Evolutionary conservation across 2,113 vertebrate genomes (phyloP).

Genomic region (Amphilophus citrinellus): DNA sequence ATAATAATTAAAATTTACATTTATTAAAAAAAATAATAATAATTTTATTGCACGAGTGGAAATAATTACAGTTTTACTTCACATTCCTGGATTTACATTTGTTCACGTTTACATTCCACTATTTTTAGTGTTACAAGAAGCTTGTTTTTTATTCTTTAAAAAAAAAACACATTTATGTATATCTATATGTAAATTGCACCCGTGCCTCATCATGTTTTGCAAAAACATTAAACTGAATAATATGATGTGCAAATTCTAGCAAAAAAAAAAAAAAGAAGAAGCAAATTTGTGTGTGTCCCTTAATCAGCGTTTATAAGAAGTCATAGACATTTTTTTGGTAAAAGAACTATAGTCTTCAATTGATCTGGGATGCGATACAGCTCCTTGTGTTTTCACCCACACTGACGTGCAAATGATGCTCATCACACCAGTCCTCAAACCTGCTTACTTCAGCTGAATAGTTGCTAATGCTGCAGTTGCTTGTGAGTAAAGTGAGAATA

Average conservation of each 20-base stretch:
- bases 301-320: not conserved
- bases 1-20: no score
- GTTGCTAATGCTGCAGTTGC: slow-evolving; percentile 14
- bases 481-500: slow-evolving; percentile 11
- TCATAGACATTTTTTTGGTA: not conserved
- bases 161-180: not conserved
- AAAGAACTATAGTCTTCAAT: not conserved
- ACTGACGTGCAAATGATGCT: slow-evolving; percentile 13
- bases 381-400: not conserved
- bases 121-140: not conserved
- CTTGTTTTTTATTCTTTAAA: no score
- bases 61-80: no score
- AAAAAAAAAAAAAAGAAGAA: not conserved
- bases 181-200: not conserved
- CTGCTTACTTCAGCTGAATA: slow-evolving; percentile 21
- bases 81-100: not conserved
- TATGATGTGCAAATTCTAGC: no score
- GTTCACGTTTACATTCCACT: not conserved
- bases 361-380: not conserved
- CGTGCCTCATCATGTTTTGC: no score
- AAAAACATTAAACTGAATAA: not conserved
- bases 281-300: not conserved
- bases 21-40: no score
- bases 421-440: slow-evolving; percentile 2
- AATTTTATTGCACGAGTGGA: no score